These are phyloP conservation scores for Spongilla lacustris DNA, from an alignment of 37 sponge, comb jelly and placozoan species.

Conservation along the genomic window DNA sequence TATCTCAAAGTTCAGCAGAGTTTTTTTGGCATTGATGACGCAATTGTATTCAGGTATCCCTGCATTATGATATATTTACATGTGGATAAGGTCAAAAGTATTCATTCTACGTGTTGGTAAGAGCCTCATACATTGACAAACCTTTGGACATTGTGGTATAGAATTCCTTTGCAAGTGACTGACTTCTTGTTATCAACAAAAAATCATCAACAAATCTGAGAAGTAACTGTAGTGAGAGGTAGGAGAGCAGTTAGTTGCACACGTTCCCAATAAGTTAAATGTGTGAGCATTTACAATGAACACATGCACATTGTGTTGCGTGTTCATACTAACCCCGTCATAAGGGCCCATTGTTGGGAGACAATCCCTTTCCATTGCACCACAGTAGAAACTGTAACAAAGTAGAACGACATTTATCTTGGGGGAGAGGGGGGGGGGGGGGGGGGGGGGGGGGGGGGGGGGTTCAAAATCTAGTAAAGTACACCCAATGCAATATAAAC, in stretches of 20 bases:
- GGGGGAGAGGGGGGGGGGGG: too few species aligned
- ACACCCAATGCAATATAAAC: too few species aligned
- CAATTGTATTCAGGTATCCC: constrained; percentile 74
- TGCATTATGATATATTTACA: not conserved
- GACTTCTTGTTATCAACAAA: constrained; percentile 42
- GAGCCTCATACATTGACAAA: not conserved
- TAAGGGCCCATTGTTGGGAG: constrained; percentile 39
- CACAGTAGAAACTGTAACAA: constrained; percentile 61
- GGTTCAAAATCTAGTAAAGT: too few species aligned
- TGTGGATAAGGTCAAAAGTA: too few species aligned
- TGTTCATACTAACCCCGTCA: constrained; percentile 33
- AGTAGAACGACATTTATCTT: too few species aligned
- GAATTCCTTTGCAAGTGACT: constrained; percentile 37
- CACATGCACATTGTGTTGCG: not conserved
- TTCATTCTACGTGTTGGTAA: too few species aligned
- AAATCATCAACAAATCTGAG: constrained; percentile 74
- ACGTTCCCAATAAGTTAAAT: too few species aligned
- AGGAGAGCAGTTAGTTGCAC: too few species aligned
- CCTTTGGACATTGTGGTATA: constrained; percentile 28
- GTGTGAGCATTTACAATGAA: too few species aligned
- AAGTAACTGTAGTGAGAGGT: constrained; percentile 49
- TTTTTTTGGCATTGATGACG: constrained; percentile 42
- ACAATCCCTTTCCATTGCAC: constrained; percentile 55
- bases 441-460: too few species aligned
- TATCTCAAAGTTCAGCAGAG: constrained; percentile 57